Evolutionary conservation across 2,113 vertebrate species (phyloP).

Genomic region (Monopterus albus): DNA sequence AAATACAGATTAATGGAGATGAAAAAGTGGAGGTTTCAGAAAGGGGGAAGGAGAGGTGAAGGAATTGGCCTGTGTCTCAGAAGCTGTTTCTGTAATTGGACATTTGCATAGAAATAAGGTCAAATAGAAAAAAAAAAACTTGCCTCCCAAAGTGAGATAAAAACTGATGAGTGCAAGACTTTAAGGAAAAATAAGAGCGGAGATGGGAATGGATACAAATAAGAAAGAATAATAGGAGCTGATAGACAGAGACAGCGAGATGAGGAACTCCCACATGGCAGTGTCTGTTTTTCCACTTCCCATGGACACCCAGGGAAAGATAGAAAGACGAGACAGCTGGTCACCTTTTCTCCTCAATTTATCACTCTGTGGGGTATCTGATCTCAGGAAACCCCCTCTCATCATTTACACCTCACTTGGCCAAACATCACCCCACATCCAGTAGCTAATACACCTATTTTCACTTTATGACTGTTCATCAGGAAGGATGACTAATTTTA

Average conservation of each 20-base stretch:
- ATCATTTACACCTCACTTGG: slow-evolving; percentile 62
- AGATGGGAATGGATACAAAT: background rate
- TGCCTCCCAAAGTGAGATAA: no score
- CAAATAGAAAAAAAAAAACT: no score
- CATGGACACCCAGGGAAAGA: background rate
- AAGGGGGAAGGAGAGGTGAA: no score
- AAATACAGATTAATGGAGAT: no score
- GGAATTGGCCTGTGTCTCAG: no score
- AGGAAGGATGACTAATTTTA: slow-evolving; percentile 54
- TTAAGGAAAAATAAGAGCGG: background rate
- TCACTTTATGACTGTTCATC: slow-evolving; percentile 34
- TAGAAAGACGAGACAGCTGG: slow-evolving; percentile 50
- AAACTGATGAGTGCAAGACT: no score
- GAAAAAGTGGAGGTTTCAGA: no score
- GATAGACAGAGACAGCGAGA: slow-evolving; percentile 18
- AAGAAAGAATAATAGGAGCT: background rate
- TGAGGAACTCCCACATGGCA: slow-evolving; percentile 5
- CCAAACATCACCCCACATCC: slow-evolving; percentile 15
- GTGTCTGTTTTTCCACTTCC: background rate
- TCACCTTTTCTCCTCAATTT: slow-evolving; percentile 56
- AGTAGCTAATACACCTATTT: slow-evolving; percentile 44
- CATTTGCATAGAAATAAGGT: no score
- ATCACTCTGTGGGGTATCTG: slow-evolving; percentile 58
- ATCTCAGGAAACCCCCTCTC: slow-evolving; percentile 43
- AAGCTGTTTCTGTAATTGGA: no score